These are phyloP conservation scores for Psephotus haematonotus DNA, from an alignment of 2,113 vertebrate species.

Conservation along the genomic window DNA sequence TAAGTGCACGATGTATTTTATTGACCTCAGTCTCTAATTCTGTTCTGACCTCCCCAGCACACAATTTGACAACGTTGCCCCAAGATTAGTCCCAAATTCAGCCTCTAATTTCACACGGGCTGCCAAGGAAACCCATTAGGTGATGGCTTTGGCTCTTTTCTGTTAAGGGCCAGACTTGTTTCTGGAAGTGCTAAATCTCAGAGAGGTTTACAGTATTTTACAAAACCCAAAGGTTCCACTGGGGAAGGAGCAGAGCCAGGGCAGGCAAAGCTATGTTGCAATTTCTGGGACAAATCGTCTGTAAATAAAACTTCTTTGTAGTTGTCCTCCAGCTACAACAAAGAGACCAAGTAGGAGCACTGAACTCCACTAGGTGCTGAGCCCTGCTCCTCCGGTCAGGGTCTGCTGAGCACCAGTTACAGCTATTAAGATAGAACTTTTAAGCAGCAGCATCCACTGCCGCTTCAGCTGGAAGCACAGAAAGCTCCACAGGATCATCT, in stretches of 20 bases:
- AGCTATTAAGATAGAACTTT: not conserved
- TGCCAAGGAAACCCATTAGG: not conserved
- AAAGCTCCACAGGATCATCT: not conserved
- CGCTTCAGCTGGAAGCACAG: not conserved
- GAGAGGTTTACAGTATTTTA: not conserved
- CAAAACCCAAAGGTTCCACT: not conserved
- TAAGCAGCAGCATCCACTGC: not conserved
- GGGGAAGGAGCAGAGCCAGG: not conserved
- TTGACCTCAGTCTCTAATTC: not conserved
- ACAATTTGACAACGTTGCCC: not conserved
- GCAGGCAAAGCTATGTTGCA: not conserved
- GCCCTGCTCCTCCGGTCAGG: not conserved
- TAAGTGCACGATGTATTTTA: not conserved
- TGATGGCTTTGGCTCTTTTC: not conserved
- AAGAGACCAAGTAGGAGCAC: not conserved
- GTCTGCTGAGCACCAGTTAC: not conserved
- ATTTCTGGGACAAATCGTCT: not conserved
- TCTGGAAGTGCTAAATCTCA: not conserved
- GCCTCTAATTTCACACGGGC: not conserved
- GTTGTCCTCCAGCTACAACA: not conserved
- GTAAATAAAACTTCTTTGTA: not conserved
- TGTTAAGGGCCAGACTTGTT: not conserved
- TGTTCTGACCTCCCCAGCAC: not conserved
- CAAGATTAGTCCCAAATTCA: not conserved
- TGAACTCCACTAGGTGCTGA: not conserved